phyloP scores from a whole-genome alignment of 2,797 vertebrate genomes.

The Morus bassanus region DNA sequence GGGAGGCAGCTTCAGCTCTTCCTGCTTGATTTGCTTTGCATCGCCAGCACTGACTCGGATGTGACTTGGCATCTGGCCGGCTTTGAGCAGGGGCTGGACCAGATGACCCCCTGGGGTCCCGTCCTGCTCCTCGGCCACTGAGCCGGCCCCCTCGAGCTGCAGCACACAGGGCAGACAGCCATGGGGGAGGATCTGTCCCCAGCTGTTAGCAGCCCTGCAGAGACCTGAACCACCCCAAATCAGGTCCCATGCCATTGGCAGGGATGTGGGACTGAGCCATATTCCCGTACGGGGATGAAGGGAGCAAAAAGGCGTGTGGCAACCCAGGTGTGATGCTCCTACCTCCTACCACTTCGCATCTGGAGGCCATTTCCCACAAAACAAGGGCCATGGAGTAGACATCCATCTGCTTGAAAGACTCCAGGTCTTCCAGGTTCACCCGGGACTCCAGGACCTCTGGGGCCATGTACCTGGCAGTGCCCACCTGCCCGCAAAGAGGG shows the following conservation, averaged over 20 bases:
- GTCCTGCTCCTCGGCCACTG: background rate
- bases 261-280: rapidly evolving
- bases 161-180: background rate
- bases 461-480: slow-evolving; percentile 91
- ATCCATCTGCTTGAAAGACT: slow-evolving; percentile 93
- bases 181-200: background rate
- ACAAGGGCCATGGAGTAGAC: slow-evolving; percentile 91
- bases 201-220: background rate
- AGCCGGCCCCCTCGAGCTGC: rapidly evolving
- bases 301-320: background rate
- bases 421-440: slow-evolving; percentile 90
- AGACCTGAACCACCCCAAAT: background rate
- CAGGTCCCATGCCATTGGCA: rapidly evolving
- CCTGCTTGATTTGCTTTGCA: background rate
- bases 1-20: background rate
- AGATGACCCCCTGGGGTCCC: background rate
- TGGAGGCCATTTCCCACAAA: slow-evolving; percentile 89
- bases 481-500: slow-evolving; percentile 76
- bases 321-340: background rate
- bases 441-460: slow-evolving; percentile 90
- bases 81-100: background rate
- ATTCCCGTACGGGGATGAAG: rapidly evolving
- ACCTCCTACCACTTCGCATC: slow-evolving; percentile 86
- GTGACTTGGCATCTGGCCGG: background rate
- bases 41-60: background rate